Evolutionary conservation across 2,888 invertebrate species (phyloP).

Genomic region (Alviniconcha strummeri): DNA sequence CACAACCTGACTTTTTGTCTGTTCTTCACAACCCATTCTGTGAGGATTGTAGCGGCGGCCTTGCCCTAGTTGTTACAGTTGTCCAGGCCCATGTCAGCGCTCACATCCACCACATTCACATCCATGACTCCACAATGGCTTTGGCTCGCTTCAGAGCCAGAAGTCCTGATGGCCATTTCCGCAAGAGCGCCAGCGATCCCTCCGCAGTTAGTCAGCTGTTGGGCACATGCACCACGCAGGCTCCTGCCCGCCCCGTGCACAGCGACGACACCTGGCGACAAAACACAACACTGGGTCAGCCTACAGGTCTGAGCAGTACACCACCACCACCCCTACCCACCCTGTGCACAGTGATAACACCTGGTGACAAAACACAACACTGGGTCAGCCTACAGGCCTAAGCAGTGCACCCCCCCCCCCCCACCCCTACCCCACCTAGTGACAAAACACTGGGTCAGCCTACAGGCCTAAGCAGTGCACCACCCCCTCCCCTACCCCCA

Average conservation of each 20-base stretch:
- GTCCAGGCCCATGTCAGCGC: no score
- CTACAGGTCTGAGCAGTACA: conserved; percentile 70
- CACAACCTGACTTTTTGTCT: no score
- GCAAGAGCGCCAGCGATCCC: conserved; percentile 61
- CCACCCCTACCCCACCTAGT: conserved; percentile 90
- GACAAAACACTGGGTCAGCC: conserved; percentile 49
- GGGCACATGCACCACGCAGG: conserved; percentile 82
- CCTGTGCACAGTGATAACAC: conserved; percentile 87
- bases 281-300: conserved; percentile 27
- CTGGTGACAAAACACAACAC: conserved; percentile 74
- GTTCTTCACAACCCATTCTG: no score
- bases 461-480: conserved; percentile 74
- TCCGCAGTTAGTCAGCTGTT: conserved; percentile 68
- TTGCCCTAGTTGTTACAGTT: no score
- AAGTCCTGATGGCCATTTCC: conserved; percentile 65
- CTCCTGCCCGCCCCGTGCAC: conserved; percentile 89
- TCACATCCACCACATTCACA: neutral
- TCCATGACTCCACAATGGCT: conserved; percentile 40
- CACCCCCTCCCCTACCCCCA: conserved; percentile 87
- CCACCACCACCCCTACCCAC: conserved; percentile 91
- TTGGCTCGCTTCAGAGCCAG: conserved; percentile 55
- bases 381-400: neutral
- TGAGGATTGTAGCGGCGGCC: no score
- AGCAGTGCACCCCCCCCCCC: conserved; percentile 83
- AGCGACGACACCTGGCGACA: conserved; percentile 83